A percentile compares a stretch with the other conserved stretches of the same genome.
These are phyloP conservation scores for Caenorhabditis virilis DNA, from an alignment of 2,888 invertebrate species.

Conservation along the genomic window DNA sequence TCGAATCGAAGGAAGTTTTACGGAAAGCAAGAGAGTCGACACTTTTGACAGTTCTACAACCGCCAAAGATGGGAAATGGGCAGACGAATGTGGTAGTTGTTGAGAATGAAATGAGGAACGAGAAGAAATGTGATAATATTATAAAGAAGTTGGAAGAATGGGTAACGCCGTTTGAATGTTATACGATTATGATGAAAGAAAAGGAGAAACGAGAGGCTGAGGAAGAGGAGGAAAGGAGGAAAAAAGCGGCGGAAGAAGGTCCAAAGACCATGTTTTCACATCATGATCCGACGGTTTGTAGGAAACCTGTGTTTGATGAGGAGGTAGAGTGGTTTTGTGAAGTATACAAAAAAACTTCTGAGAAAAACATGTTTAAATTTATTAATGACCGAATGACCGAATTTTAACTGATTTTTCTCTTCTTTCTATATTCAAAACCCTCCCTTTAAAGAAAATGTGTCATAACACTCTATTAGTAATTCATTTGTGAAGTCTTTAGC, in stretches of 20 bases:
- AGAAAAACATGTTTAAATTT: too few species aligned
- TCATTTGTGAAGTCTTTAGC: too few species aligned
- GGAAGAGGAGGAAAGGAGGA: constrained; percentile 23
- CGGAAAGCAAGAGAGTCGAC: constrained; percentile 9
- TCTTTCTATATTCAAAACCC: too few species aligned
- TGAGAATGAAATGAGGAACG: constrained; percentile 5
- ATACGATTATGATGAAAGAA: constrained; percentile 39
- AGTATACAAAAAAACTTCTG: too few species aligned
- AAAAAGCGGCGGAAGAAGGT: constrained; percentile 19
- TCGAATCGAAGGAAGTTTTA: constrained; percentile 4
- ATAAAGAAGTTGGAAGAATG: constrained; percentile 33
- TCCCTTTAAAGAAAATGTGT: too few species aligned
- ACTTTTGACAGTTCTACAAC: constrained; percentile 18
- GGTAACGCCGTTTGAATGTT: constrained; percentile 52
- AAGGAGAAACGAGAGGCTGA: constrained; percentile 35
- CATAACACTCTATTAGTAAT: too few species aligned
- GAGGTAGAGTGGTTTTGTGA: constrained; percentile 8
- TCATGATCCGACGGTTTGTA: constrained; percentile 40
- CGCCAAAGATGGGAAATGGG: neutral
- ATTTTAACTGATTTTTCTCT: too few species aligned
- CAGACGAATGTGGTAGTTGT: constrained; percentile 10
- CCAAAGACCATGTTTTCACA: constrained; percentile 47
- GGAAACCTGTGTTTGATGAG: constrained; percentile 41
- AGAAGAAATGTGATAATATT: constrained; percentile 4
- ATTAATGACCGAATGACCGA: too few species aligned